Percentiles rank a stretch among this genome's conserved stretches.
Evolutionary conservation across 2,797 vertebrate species (phyloP).

Genomic region (Sylvilagus floridanus): DNA sequence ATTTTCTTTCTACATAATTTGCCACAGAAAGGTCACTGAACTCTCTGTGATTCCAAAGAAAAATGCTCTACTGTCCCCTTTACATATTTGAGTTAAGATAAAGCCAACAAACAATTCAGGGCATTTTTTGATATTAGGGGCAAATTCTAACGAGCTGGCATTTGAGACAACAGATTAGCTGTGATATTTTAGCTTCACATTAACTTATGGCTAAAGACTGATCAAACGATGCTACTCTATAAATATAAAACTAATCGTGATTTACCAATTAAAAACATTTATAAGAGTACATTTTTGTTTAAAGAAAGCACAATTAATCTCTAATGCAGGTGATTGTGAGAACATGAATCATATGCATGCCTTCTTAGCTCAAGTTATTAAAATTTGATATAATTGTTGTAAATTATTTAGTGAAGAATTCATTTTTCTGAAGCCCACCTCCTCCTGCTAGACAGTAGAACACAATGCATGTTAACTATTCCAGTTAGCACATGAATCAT

Average conservation of each 20-base stretch:
- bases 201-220: conserved; percentile 85
- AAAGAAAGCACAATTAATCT: conserved; percentile 82
- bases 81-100: conserved; percentile 89
- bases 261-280: conserved; percentile 85
- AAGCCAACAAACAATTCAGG: conserved; percentile 88
- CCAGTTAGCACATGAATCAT: conserved; percentile 79
- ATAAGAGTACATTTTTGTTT: conserved; percentile 80
- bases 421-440: conserved; percentile 82
- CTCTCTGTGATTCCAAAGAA: conserved; percentile 90
- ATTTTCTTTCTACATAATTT: conserved; percentile 95
- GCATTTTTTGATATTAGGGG: conserved; percentile 86
- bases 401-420: conserved; percentile 79
- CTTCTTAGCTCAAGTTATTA: conserved; percentile 84
- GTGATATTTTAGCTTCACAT: conserved; percentile 83
- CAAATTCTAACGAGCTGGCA: conserved; percentile 90
- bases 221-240: conserved; percentile 83
- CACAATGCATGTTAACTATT: conserved; percentile 81
- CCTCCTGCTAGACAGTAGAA: conserved; percentile 75
- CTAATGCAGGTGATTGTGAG: conserved; percentile 70
- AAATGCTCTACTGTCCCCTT: conserved; percentile 89
- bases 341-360: conserved; percentile 77
- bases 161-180: conserved; percentile 88
- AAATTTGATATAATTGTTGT: conserved; percentile 83
- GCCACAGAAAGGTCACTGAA: conserved; percentile 92
- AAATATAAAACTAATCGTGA: conserved; percentile 82